Conservation (phyloP, 92 coral and sea anemone genomes). For the Bergia puertoricense region DNA sequence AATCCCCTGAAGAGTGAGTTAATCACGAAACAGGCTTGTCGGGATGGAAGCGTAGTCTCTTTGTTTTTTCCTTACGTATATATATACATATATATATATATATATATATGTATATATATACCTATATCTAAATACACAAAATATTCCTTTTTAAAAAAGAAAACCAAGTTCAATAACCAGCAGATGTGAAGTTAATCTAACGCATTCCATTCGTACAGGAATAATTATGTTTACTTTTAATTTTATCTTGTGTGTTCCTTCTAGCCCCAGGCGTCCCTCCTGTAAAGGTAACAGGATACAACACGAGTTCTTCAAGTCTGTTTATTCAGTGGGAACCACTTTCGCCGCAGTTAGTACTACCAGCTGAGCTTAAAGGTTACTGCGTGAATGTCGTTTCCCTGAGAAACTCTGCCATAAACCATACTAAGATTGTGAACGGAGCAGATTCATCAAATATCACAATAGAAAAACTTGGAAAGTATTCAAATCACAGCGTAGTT, state of each 20-base stretch:
- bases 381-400: background rate
- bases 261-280: constrained; percentile 5
- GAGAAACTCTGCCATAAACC: background rate
- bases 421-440: background rate
- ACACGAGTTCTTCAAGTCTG: background rate
- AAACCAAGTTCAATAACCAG: no score
- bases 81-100: no score
- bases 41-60: no score
- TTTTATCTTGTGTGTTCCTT: background rate
- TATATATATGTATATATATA: no score
- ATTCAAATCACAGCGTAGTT: constrained; percentile 33
- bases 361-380: constrained; percentile 26
- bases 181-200: background rate
- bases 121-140: no score
- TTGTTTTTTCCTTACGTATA: no score
- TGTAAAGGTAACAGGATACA: background rate
- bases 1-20: no score
- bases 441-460: background rate
- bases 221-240: background rate
- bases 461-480: background rate
- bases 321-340: constrained; percentile 16
- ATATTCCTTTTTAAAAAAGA: no score
- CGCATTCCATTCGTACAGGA: background rate
- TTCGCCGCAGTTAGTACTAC: background rate
- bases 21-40: no score